Evolutionary conservation across 1,140 invertebrate genomes (phyloP).

Genomic region (Drosophila sucinea): DNA sequence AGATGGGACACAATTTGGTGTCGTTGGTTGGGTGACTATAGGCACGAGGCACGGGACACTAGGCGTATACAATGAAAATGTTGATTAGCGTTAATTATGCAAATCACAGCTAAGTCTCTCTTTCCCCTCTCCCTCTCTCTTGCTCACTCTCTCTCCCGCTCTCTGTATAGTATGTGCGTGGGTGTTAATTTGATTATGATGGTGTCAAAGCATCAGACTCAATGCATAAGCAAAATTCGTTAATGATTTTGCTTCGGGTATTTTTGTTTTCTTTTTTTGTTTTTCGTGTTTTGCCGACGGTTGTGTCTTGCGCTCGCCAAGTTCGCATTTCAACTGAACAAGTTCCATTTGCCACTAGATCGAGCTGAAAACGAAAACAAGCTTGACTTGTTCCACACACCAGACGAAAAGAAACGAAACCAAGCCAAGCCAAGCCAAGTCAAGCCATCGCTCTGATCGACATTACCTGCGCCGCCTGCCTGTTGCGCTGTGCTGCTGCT

Average conservation of each 20-base stretch:
- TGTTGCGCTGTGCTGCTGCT: slow-evolving; percentile 6
- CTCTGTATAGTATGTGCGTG: slow-evolving; percentile 49
- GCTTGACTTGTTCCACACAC: slow-evolving; percentile 64
- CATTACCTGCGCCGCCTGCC: no score
- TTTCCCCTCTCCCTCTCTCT: slow-evolving; percentile 35
- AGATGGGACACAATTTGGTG: neutral
- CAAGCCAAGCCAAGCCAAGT: no score
- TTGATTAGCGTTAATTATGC: slow-evolving; percentile 76
- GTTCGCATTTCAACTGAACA: slow-evolving; percentile 78
- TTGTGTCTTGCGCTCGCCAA: slow-evolving; percentile 71
- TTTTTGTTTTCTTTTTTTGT: slow-evolving; percentile 4
- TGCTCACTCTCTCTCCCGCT: neutral
- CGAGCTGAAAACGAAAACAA: slow-evolving; percentile 56
- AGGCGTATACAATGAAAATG: slow-evolving; percentile 41
- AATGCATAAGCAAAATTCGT: slow-evolving; percentile 34
- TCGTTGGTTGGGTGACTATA: neutral
- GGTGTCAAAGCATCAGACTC: slow-evolving; percentile 38
- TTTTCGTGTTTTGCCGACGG: slow-evolving; percentile 50
- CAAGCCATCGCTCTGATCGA: no score
- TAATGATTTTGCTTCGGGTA: neutral
- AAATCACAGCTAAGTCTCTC: slow-evolving; percentile 59
- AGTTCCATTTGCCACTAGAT: slow-evolving; percentile 55
- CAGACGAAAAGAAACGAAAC: no score
- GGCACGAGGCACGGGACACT: slow-evolving; percentile 36
- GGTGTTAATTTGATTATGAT: slow-evolving; percentile 79